phyloP scores from a whole-genome alignment of 2,888 invertebrate species.

The Craniophora ligustri region DNA sequence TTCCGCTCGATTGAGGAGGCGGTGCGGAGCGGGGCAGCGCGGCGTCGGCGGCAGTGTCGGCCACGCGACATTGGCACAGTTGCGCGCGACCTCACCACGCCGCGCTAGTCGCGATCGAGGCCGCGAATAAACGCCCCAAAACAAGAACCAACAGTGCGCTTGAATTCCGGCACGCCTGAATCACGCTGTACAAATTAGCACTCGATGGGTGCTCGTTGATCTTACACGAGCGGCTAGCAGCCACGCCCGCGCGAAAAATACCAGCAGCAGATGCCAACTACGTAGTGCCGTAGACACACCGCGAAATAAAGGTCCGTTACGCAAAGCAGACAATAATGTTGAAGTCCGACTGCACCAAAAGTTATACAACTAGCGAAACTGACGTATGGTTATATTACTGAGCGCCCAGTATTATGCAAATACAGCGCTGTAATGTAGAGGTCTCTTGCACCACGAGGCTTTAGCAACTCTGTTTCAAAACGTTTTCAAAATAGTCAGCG shows the following conservation, averaged over 20 bases:
- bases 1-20: slow-evolving; percentile 79
- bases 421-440: slow-evolving; percentile 80
- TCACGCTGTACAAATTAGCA: slow-evolving; percentile 76
- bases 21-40: slow-evolving; percentile 61
- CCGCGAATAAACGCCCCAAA: slow-evolving; percentile 83
- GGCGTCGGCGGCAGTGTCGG: slow-evolving; percentile 66
- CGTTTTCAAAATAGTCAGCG: slow-evolving; percentile 81
- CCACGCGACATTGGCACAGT: slow-evolving; percentile 86
- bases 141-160: slow-evolving; percentile 74
- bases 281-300: slow-evolving; percentile 61
- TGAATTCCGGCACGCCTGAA: slow-evolving; percentile 84
- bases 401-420: slow-evolving; percentile 85
- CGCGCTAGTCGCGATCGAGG: slow-evolving; percentile 78
- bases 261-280: slow-evolving; percentile 71
- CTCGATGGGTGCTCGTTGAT: slow-evolving; percentile 68
- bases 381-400: slow-evolving; percentile 73
- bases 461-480: slow-evolving; percentile 85
- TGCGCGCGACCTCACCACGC: slow-evolving; percentile 81
- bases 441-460: slow-evolving; percentile 84
- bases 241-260: slow-evolving; percentile 72
- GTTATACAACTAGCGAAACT: slow-evolving; percentile 78
- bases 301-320: slow-evolving; percentile 54
- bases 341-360: slow-evolving; percentile 60
- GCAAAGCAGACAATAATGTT: slow-evolving; percentile 62
- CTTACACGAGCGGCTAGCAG: slow-evolving; percentile 56